Conservation (phyloP, 2,888 invertebrate species). For the Amorpha juglandis region DNA sequence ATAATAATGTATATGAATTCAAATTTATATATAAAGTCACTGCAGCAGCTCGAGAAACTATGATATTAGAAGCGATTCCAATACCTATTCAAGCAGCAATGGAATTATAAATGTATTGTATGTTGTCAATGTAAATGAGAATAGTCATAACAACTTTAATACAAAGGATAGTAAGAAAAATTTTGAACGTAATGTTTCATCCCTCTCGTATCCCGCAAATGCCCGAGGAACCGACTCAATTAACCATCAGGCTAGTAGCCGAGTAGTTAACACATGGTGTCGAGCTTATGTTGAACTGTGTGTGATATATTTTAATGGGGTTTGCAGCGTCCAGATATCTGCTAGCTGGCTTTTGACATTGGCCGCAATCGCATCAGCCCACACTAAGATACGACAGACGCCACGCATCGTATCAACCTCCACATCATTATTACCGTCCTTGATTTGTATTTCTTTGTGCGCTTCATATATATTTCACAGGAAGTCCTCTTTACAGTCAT, state of each 20-base stretch:
- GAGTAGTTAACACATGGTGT: conserved; percentile 62
- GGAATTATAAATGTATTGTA: neutral
- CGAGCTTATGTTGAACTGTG: conserved; percentile 57
- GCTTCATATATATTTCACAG: conserved; percentile 51
- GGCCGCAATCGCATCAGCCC: conserved; percentile 75
- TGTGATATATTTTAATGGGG: conserved; percentile 74
- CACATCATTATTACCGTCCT: conserved; percentile 80
- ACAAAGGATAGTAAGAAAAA: neutral
- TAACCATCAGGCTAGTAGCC: neutral
- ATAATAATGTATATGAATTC: no score
- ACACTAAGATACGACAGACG: conserved; percentile 78
- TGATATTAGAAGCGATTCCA: neutral
- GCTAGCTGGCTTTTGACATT: conserved; percentile 85
- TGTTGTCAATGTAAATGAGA: neutral
- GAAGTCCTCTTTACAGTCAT: conserved; percentile 70
- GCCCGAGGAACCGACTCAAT: neutral
- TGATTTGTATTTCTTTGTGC: conserved; percentile 55
- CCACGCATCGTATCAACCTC: conserved; percentile 73
- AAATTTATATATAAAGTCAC: no score
- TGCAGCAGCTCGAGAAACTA: neutral
- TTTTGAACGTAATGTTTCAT: neutral
- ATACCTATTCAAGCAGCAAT: neutral
- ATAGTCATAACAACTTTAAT: neutral
- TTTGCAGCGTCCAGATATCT: conserved; percentile 85
- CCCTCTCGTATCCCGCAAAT: neutral